These are phyloP conservation scores for Hipposideros larvatus DNA, from an alignment of 2,797 vertebrate species.

Conservation along the genomic window DNA sequence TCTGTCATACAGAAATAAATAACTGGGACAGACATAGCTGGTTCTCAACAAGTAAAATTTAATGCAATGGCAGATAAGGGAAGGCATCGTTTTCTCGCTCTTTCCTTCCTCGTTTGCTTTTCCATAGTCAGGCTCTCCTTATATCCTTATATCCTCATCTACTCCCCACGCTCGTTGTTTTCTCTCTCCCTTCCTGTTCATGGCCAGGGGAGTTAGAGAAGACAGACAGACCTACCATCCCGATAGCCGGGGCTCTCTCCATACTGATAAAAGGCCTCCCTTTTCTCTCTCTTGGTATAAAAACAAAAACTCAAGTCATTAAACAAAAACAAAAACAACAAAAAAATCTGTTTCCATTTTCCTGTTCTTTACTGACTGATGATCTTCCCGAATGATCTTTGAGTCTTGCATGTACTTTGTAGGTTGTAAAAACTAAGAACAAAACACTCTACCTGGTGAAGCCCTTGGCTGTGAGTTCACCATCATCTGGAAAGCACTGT, in stretches of 20 bases:
- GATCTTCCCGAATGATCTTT: not conserved
- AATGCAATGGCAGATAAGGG: not conserved
- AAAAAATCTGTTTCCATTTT: not conserved
- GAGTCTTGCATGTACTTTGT: not conserved
- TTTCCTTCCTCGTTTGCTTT: not conserved
- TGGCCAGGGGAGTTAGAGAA: not conserved
- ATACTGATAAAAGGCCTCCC: not conserved
- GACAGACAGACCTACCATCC: not conserved
- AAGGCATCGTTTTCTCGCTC: not conserved
- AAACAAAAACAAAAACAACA: no score
- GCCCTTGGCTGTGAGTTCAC: slow-evolving; percentile 40
- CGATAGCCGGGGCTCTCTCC: not conserved
- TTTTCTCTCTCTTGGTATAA: not conserved
- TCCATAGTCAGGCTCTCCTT: not conserved
- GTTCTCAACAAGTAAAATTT: not conserved
- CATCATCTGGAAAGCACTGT: slow-evolving; percentile 60
- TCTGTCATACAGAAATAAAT: not conserved
- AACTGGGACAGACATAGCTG: not conserved
- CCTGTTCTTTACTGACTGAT: not conserved
- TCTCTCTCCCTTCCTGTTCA: not conserved
- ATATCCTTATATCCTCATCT: no score
- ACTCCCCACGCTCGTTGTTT: no score
- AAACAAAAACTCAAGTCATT: not conserved
- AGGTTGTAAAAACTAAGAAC: slow-evolving; percentile 58
- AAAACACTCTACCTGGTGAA: slow-evolving; percentile 1